phyloP scores from a whole-genome alignment of 2,797 vertebrate species.

The Enteromius trimaculatus region DNA sequence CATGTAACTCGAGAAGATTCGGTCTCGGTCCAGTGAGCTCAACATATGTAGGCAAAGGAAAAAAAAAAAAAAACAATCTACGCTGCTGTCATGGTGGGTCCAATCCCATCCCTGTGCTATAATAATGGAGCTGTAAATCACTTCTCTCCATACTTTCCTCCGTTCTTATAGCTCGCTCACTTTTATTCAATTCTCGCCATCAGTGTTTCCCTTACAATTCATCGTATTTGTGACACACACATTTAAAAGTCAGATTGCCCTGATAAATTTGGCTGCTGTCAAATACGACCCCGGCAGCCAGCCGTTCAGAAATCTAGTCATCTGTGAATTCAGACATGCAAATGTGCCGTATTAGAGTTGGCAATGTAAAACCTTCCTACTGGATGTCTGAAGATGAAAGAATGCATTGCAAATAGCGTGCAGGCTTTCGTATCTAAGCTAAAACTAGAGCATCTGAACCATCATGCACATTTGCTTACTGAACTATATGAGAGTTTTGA shows the following conservation, averaged over 20 bases:
- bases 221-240: conserved; percentile 40
- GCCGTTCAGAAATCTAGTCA: conserved; percentile 55
- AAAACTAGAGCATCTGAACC: conserved; percentile 32
- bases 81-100: conserved; percentile 44
- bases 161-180: conserved; percentile 38
- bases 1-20: conserved; percentile 51
- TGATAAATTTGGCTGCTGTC: conserved; percentile 60
- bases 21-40: conserved; percentile 46
- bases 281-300: conserved; percentile 50
- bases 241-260: conserved; percentile 62
- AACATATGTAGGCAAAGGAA: conserved; percentile 52
- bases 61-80: conserved; percentile 30
- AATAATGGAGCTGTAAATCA: conserved; percentile 62
- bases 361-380: conserved; percentile 51
- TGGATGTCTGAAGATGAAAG: conserved; percentile 46
- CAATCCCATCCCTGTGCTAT: conserved; percentile 53
- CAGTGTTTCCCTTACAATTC: conserved; percentile 57
- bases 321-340: conserved; percentile 60
- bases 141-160: conserved; percentile 43
- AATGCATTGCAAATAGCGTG: conserved; percentile 45
- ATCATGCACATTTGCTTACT: conserved; percentile 35
- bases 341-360: conserved; percentile 49
- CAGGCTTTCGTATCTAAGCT: conserved; percentile 20
- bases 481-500: conserved; percentile 6
- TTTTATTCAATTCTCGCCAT: conserved; percentile 57